phyloP scores from a whole-genome alignment of 30 jellyfish, hydroid and myxozoan species.

The Pelagia noctiluca region DNA sequence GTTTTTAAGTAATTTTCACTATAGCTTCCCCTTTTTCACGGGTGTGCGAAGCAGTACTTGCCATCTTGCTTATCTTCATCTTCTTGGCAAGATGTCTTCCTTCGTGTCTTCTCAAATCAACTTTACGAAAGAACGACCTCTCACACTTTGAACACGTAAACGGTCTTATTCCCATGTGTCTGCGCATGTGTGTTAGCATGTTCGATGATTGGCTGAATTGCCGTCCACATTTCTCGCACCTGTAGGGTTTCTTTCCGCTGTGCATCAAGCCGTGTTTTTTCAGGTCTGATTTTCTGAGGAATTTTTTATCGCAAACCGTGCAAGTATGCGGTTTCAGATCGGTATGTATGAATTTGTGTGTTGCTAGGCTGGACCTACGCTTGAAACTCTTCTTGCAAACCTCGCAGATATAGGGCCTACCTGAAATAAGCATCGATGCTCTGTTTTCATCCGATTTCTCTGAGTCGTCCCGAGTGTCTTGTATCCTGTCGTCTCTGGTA shows the following conservation, averaged over 20 bases:
- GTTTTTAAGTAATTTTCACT: not conserved
- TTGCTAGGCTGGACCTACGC: constrained; percentile 75
- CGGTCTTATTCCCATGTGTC: constrained; percentile 75
- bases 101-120: constrained; percentile 64
- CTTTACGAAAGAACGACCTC: constrained; percentile 70
- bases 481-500: no score
- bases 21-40: not conserved
- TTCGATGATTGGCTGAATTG: constrained; percentile 81
- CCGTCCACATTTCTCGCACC: constrained; percentile 76
- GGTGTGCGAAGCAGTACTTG: not conserved
- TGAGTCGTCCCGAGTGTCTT: no score
- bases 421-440: no score
- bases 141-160: constrained; percentile 56
- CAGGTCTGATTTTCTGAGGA: constrained; percentile 66
- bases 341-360: constrained; percentile 75
- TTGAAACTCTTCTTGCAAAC: constrained; percentile 65
- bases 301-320: constrained; percentile 56
- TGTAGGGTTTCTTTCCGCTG: constrained; percentile 75
- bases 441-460: no score
- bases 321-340: constrained; percentile 74
- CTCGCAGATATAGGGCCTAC: constrained; percentile 60
- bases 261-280: constrained; percentile 72
- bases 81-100: constrained; percentile 67
- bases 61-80: constrained; percentile 27
- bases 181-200: constrained; percentile 81